Percentiles rank a stretch among this genome's conserved stretches.
Conservation (phyloP, 2,888 invertebrate species). For the Pyrrhia umbra region DNA sequence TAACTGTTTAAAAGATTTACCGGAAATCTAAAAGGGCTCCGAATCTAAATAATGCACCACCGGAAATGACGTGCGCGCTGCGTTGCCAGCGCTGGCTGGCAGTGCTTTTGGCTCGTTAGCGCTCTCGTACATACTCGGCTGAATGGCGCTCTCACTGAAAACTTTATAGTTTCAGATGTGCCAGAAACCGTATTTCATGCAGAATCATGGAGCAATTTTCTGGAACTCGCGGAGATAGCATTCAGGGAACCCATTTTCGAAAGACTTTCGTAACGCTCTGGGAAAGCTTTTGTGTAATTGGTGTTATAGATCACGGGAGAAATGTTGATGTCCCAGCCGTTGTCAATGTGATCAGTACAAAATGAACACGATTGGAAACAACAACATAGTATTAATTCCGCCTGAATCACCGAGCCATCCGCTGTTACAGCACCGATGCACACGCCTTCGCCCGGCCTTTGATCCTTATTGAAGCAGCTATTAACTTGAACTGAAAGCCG, state of each 20-base stretch:
- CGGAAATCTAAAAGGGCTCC: conserved; percentile 72
- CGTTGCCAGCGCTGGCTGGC: conserved; percentile 62
- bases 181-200: conserved; percentile 57
- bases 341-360: not conserved
- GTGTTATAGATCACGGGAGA: no score
- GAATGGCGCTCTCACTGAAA: conserved; percentile 62
- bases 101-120: conserved; percentile 67
- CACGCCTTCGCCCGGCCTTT: conserved; percentile 33
- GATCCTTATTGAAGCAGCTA: conserved; percentile 41
- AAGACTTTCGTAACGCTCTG: conserved; percentile 11
- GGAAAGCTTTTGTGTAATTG: conserved; percentile 4
- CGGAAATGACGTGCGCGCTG: conserved; percentile 75
- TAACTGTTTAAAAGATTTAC: conserved; percentile 43
- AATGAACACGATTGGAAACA: conserved; percentile 6
- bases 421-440: conserved; percentile 19
- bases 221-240: conserved; percentile 37
- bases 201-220: conserved; percentile 38
- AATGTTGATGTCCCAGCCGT: no score
- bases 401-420: not conserved
- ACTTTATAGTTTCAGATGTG: conserved; percentile 58
- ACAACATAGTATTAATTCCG: not conserved
- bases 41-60: conserved; percentile 69
- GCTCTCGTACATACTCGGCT: conserved; percentile 53
- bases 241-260: conserved; percentile 18
- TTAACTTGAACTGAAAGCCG: conserved; percentile 37